Base-by-base conservation (phyloP, 2,888 invertebrate genomes). In the Hypena proboscidalis region DNA sequence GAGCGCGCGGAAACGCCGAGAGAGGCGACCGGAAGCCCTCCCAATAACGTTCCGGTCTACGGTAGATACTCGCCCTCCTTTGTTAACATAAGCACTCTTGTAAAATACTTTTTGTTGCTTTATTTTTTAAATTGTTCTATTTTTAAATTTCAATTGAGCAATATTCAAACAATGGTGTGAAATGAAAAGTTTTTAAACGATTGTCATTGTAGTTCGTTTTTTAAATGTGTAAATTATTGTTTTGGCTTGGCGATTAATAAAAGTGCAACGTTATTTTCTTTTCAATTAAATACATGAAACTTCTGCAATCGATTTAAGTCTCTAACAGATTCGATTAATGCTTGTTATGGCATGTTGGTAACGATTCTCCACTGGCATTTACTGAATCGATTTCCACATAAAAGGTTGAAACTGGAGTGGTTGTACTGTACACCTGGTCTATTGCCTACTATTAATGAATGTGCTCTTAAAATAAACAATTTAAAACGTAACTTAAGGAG, bases 1-100 rank as follows among this genome's bases (percentile, higher is more conserved):
- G 70, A 77, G 68, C 70, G 74, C 77, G 78, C 78, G 78, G 77
- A 74, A 75, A 69, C 71, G 67, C 43, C 45, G 30, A 26, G 57
- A 75, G 70, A 70, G 62, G 74, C 70, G 67, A 68, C 76, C 74
- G 80, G 80, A 78, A 76, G 76, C 78, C 70, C 80, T 73, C 71
- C 71, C 69, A 75, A 70, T 74, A 74, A 74, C 73, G 77, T 81
- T 79, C 83, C 80, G 77, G 77, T 77, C 76, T 51, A 67, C 64
- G 67, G 70, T 73, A 75, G 80, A 83, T 76, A 77, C 80, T 80
- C 77, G 74, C 33, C 50, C 67, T 70, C 67, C 77, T 80, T 88
- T 89, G 85, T 87, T 77, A 65, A 27, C 48, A 62, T 55, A 43
- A 81, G 83, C 42, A 67, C 74, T 50, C 77, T 80, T 63, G 54